A percentile compares a stretch with the other conserved stretches of the same genome.
phyloP scores from a whole-genome alignment of 2,113 vertebrate species.

The Hiodon tergisus region DNA sequence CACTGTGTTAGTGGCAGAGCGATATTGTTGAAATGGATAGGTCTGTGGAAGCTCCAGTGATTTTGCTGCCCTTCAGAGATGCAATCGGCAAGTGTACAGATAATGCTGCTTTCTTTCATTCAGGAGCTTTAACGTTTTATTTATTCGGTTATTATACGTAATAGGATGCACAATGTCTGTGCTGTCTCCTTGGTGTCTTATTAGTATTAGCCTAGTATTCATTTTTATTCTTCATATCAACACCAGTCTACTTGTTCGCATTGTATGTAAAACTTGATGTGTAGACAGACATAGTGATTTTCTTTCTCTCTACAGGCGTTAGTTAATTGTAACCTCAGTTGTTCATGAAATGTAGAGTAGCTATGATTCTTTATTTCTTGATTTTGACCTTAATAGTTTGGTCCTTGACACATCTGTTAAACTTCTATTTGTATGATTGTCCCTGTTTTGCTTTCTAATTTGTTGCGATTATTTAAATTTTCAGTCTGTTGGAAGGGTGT shows the following conservation, averaged over 20 bases:
- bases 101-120: conserved; percentile 13
- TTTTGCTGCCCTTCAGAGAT: too few species aligned
- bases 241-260: too few species aligned
- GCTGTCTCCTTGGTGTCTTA: conserved; percentile 1
- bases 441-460: not conserved
- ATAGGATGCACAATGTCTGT: conserved; percentile 3
- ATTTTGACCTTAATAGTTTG: not conserved
- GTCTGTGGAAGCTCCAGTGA: conserved; percentile 34
- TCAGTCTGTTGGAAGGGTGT: conserved; percentile 1
- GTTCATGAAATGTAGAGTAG: too few species aligned
- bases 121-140: not conserved
- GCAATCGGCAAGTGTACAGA: conserved; percentile 12
- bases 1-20: too few species aligned
- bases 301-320: too few species aligned
- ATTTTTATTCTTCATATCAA: too few species aligned
- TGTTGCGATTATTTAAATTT: not conserved
- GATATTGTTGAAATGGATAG: conserved; percentile 36
- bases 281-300: too few species aligned
- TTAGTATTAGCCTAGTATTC: too few species aligned
- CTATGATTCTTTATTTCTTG: not conserved
- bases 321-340: too few species aligned
- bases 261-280: too few species aligned
- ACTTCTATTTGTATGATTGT: not conserved
- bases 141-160: conserved; percentile 3
- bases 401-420: not conserved